Percentiles rank a stretch among this genome's conserved stretches.
These are phyloP conservation scores for Zaprionus tsacasi DNA, from an alignment of 1,140 invertebrate species.

Conservation along the genomic window DNA sequence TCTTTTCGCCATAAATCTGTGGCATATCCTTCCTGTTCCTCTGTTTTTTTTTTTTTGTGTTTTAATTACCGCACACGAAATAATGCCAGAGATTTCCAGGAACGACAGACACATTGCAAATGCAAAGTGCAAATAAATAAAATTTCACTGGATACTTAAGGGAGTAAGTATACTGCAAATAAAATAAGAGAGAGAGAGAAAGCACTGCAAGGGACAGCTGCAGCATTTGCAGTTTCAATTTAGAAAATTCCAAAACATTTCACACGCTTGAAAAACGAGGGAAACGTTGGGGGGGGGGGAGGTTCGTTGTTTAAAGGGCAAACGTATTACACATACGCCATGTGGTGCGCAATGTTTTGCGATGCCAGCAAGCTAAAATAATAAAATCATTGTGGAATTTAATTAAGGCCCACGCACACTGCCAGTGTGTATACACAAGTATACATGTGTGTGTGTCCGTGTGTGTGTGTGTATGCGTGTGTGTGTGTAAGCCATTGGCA, in stretches of 20 bases:
- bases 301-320: constrained; percentile 3
- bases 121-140: neutral
- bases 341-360: constrained; percentile 49
- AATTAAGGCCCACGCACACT: constrained; percentile 54
- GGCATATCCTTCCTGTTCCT: neutral
- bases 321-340: constrained; percentile 61
- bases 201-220: constrained; percentile 1
- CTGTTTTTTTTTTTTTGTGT: constrained; percentile 34
- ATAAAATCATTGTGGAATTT: constrained; percentile 76
- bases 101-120: constrained; percentile 8
- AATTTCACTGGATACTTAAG: constrained; percentile 2
- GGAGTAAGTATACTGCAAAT: neutral
- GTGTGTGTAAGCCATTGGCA: constrained; percentile 27
- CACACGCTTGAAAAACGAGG: constrained; percentile 3
- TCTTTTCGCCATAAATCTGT: constrained; percentile 53
- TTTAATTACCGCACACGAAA: constrained; percentile 53
- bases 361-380: constrained; percentile 50
- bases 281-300: no score
- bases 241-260: constrained; percentile 19
- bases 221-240: constrained; percentile 10
- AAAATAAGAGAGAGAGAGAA: constrained; percentile 26
- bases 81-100: constrained; percentile 34
- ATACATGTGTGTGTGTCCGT: neutral
- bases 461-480: neutral
- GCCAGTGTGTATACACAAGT: neutral